These are phyloP conservation scores for Sebastiscus albofasciatus DNA, from an alignment of 2,797 vertebrate genomes.

Conservation along the genomic window DNA sequence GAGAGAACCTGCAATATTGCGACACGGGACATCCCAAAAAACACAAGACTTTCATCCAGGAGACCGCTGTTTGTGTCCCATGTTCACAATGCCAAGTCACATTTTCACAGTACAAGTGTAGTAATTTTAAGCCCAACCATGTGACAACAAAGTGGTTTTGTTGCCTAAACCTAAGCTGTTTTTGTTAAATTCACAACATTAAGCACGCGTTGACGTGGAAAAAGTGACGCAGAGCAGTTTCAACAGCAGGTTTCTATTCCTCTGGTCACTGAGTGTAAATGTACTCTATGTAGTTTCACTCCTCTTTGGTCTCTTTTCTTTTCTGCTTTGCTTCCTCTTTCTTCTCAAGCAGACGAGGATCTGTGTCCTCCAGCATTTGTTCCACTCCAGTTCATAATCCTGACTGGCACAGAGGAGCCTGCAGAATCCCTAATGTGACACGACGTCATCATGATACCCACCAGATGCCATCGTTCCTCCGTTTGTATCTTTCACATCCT, in stretches of 20 bases:
- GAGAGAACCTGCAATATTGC: no score
- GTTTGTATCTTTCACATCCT: constrained; percentile 13
- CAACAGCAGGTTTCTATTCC: neutral
- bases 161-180: no score
- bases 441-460: constrained; percentile 14
- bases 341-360: constrained; percentile 2
- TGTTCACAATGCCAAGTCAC: no score
- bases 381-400: constrained; percentile 30
- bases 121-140: no score
- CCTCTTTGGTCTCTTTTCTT: neutral
- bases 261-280: neutral
- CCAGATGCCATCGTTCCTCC: neutral
- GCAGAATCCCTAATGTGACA: constrained; percentile 57
- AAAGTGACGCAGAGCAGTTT: no score
- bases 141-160: no score
- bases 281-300: neutral
- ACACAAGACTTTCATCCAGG: no score
- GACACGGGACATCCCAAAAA: neutral
- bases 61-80: no score
- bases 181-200: no score
- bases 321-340: neutral
- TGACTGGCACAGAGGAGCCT: constrained; percentile 12
- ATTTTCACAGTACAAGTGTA: no score
- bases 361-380: constrained; percentile 30
- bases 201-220: no score